These are phyloP conservation scores for Silurus glanis DNA, from an alignment of 2,113 vertebrate species.

Conservation along the genomic window DNA sequence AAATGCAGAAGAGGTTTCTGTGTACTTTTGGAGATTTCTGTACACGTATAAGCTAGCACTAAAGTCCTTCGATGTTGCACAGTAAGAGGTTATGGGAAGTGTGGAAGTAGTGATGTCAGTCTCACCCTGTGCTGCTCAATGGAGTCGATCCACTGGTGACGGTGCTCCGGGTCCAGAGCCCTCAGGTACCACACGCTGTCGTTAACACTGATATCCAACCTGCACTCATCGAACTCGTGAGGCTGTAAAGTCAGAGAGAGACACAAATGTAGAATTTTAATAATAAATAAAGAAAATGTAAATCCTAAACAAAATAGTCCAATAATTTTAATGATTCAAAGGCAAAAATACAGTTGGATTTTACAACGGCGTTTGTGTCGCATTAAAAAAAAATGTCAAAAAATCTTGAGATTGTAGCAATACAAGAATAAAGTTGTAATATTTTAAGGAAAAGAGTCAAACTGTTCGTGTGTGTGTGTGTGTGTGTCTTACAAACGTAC, in stretches of 20 bases:
- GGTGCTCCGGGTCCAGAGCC: constrained; percentile 91
- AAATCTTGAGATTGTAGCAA: too few species aligned
- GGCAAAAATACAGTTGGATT: too few species aligned
- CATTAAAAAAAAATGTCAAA: too few species aligned
- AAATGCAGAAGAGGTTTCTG: not conserved
- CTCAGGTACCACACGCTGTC: constrained; percentile 98
- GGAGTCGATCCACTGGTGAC: constrained; percentile 92
- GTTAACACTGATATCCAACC: constrained; percentile 97
- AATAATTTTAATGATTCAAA: too few species aligned
- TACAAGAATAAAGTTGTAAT: too few species aligned
- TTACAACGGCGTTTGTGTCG: too few species aligned
- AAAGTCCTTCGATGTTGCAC: not conserved
- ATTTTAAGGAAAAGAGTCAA: too few species aligned
- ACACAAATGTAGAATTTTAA: not conserved
- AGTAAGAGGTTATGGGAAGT: not conserved
- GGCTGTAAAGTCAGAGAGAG: constrained; percentile 66
- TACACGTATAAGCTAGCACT: not conserved
- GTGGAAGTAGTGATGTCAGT: not conserved
- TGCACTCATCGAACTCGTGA: constrained; percentile 98
- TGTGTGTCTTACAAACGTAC: too few species aligned
- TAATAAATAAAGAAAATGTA: too few species aligned
- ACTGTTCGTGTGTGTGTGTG: too few species aligned
- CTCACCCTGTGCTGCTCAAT: constrained; percentile 95
- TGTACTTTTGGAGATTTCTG: not conserved
- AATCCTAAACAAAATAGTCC: too few species aligned